Evolutionary conservation across 2,888 invertebrate genomes (phyloP).

Genomic region (Lepidochrysops patricia): DNA sequence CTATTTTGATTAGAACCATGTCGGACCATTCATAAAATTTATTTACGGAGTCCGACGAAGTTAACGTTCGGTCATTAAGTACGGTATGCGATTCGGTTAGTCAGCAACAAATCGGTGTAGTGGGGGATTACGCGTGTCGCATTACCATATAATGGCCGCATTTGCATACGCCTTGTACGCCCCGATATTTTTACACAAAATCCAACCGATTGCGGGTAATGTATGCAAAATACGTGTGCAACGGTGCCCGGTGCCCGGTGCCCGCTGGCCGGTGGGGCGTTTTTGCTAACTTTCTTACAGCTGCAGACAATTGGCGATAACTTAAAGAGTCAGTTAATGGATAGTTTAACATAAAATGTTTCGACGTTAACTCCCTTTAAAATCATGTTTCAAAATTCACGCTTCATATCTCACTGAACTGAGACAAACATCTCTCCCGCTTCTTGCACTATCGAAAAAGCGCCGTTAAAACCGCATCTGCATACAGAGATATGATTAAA

Average conservation of each 20-base stretch:
- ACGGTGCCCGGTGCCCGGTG: conserved; percentile 25
- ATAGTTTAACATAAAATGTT: too few species aligned
- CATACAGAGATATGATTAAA: background rate
- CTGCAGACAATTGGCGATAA: too few species aligned
- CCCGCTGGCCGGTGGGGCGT: conserved; percentile 32
- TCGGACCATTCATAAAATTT: background rate
- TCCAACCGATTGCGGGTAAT: conserved; percentile 55
- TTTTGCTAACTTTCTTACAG: conserved; percentile 32
- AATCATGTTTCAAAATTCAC: too few species aligned
- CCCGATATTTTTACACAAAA: conserved; percentile 60
- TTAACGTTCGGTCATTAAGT: conserved; percentile 36
- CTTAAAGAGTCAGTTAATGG: too few species aligned
- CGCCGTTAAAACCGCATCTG: background rate
- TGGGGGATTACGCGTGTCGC: conserved; percentile 57
- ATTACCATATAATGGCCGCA: conserved; percentile 70
- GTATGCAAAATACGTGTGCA: conserved; percentile 66
- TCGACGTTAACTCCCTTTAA: too few species aligned
- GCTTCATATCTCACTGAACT: too few species aligned
- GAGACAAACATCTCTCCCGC: background rate
- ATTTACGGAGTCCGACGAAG: conserved; percentile 20
- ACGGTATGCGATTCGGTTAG: conserved; percentile 39
- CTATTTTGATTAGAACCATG: background rate
- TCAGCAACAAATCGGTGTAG: conserved; percentile 45
- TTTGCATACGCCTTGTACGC: conserved; percentile 64
- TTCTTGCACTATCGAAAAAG: background rate